A percentile compares a stretch with the other conserved stretches of the same genome.
Evolutionary conservation across 2,797 vertebrate species (phyloP).

Genomic region (Pangasius macronema): DNA sequence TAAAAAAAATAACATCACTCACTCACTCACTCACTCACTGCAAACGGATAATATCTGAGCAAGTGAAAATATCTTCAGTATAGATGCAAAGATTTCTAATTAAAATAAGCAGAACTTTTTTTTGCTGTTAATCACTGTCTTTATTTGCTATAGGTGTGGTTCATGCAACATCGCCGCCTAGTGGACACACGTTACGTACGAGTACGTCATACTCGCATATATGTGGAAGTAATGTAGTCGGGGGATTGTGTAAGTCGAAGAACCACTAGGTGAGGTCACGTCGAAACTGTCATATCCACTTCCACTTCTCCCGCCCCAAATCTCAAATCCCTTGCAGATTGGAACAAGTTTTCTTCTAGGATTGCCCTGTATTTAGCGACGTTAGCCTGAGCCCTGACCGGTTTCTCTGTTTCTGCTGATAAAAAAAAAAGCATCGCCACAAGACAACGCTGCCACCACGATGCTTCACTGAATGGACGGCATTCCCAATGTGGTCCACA

Average conservation of each 20-base stretch:
- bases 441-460: background rate
- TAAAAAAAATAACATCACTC: background rate
- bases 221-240: no score
- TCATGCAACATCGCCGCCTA: background rate
- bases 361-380: background rate
- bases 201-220: no score
- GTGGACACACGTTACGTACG: no score
- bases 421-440: background rate
- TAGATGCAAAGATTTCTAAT: background rate
- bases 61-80: background rate
- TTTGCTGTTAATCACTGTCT: background rate
- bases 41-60: background rate
- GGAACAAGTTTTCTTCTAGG: background rate
- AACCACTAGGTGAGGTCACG: no score
- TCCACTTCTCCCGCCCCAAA: no score
- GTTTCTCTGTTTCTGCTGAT: background rate
- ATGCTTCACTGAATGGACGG: background rate
- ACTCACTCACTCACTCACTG: background rate
- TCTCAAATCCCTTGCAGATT: background rate
- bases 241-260: no score
- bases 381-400: background rate
- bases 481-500: background rate
- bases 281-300: no score
- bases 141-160: background rate
- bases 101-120: background rate